phyloP scores from a whole-genome alignment of 1,140 invertebrate genomes.

The Apocrypta bakeri region DNA sequence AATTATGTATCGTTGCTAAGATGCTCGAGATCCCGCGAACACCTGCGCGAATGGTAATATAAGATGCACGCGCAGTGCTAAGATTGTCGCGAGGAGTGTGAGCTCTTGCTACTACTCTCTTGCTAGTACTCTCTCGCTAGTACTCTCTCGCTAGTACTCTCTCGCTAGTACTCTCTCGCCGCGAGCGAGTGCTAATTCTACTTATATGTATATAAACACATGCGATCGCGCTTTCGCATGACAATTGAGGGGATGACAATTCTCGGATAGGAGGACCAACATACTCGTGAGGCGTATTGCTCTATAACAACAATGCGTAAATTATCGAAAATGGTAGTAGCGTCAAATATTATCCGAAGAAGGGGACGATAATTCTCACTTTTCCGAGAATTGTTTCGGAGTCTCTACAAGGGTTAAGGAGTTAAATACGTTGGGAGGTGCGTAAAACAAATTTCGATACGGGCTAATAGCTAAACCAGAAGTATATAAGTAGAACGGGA shows the following conservation, averaged over 20 bases:
- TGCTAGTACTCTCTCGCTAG: not conserved
- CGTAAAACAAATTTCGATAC: conserved; percentile 49
- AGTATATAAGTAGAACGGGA: conserved; percentile 52
- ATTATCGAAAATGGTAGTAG: no score
- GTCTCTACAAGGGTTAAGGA: conserved; percentile 72
- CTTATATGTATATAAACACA: no score
- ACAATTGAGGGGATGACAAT: no score
- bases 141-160: no score
- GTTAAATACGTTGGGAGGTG: conserved; percentile 64
- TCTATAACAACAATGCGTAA: no score
- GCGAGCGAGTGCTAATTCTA: no score
- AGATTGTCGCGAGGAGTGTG: conserved; percentile 5
- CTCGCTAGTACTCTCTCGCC: no score
- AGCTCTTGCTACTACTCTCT: not conserved
- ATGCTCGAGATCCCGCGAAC: conserved; percentile 72
- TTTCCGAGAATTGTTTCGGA: conserved; percentile 24
- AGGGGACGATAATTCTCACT: not conserved
- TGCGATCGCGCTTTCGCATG: no score
- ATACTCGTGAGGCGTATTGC: no score
- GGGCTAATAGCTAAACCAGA: conserved; percentile 57
- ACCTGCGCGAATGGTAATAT: conserved; percentile 64
- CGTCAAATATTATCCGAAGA: not conserved
- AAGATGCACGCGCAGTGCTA: conserved; percentile 60
- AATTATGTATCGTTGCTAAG: conserved; percentile 76
- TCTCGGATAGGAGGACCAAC: no score